Evolutionary conservation across 2,113 vertebrate species (phyloP).

Genomic region (Talpa occidentalis): DNA sequence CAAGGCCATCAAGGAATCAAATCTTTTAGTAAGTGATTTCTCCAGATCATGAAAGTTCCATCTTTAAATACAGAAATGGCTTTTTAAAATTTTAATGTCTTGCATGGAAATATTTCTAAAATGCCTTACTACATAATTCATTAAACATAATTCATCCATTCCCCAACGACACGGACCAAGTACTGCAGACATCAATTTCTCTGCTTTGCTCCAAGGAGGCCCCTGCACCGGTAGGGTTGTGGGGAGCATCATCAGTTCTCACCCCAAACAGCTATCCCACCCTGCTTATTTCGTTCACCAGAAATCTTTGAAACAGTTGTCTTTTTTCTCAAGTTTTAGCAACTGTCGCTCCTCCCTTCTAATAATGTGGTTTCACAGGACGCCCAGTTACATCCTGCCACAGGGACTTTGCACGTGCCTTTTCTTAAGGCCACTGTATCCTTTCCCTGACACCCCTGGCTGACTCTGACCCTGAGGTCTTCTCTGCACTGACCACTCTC

Average conservation of each 20-base stretch:
- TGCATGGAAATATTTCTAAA: conserved; percentile 39
- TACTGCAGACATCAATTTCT: not conserved
- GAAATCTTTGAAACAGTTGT: not conserved
- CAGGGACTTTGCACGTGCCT: not conserved
- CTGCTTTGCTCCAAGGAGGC: not conserved
- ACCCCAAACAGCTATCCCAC: rapidly evolving
- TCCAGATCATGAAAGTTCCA: not conserved
- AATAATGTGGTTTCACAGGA: not conserved
- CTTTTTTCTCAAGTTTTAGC: not conserved
- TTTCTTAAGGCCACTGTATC: not conserved
- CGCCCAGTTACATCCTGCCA: not conserved
- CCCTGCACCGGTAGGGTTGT: not conserved
- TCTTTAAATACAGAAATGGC: conserved; percentile 57
- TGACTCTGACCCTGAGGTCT: not conserved
- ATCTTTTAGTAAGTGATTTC: not conserved
- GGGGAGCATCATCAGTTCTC: not conserved
- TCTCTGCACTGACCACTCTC: not conserved
- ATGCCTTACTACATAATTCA: conserved; percentile 57
- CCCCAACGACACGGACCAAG: not conserved
- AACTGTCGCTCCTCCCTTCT: not conserved
- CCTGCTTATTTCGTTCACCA: not conserved
- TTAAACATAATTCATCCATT: not conserved
- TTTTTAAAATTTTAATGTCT: conserved; percentile 61
- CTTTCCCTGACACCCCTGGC: not conserved
- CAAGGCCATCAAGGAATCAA: not conserved